These are phyloP conservation scores for Pterocles gutturalis DNA, from an alignment of 2,113 vertebrate species.

Conservation along the genomic window DNA sequence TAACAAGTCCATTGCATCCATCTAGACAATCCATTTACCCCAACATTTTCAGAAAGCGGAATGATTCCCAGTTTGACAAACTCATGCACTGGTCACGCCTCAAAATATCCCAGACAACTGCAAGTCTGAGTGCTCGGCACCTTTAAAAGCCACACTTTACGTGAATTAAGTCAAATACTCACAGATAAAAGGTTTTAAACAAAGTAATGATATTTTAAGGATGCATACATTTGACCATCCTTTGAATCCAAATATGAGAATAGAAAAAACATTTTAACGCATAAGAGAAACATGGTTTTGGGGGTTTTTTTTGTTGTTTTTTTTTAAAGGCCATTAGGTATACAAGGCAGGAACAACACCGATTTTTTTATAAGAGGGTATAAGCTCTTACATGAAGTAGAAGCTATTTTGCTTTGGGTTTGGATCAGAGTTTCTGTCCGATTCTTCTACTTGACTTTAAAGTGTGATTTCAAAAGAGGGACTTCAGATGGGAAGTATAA, in stretches of 20 bases:
- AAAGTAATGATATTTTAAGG: background rate
- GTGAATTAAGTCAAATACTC: background rate
- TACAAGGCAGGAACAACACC: background rate
- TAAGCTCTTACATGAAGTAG: background rate
- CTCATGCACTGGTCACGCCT: background rate
- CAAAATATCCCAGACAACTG: background rate
- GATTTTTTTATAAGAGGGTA: background rate
- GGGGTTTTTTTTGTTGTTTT: background rate
- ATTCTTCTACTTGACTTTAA: background rate
- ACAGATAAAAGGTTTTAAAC: background rate
- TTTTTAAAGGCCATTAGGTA: background rate
- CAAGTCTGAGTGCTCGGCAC: background rate
- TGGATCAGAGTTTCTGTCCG: background rate
- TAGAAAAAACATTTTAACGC: background rate
- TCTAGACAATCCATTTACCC: background rate
- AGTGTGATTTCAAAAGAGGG: background rate
- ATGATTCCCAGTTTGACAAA: background rate
- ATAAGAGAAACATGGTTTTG: background rate
- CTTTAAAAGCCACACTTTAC: background rate
- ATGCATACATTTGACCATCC: background rate
- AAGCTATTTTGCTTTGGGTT: background rate
- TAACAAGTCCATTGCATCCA: background rate
- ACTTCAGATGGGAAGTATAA: background rate
- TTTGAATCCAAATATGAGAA: background rate
- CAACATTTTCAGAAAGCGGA: background rate